Conservation (phyloP, 2,888 invertebrate genomes). For the Oxycera nigricornis region DNA sequence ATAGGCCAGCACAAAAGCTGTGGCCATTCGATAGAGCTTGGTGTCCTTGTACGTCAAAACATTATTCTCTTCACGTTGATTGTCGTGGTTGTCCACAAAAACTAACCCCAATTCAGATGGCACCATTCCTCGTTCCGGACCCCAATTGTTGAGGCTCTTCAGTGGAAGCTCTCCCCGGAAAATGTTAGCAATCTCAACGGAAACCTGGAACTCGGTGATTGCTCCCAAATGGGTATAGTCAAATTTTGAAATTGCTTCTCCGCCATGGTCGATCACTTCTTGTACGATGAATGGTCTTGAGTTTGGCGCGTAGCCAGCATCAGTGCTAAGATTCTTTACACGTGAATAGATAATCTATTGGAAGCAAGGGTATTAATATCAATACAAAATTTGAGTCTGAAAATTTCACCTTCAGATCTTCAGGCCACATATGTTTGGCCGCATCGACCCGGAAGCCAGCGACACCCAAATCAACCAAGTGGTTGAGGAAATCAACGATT, state of each 20-base stretch:
- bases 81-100: conserved; percentile 92
- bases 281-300: conserved; percentile 75
- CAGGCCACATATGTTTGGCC: conserved; percentile 70
- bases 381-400: background rate
- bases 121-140: conserved; percentile 72
- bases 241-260: conserved; percentile 59
- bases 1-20: conserved; percentile 87
- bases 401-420: conserved; percentile 66
- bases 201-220: conserved; percentile 78
- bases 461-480: conserved; percentile 69
- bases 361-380: conserved; percentile 46
- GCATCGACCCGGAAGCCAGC: conserved; percentile 86
- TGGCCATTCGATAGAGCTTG: conserved; percentile 77
- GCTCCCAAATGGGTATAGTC: conserved; percentile 67
- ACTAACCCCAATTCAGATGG: conserved; percentile 70
- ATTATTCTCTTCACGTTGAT: conserved; percentile 73
- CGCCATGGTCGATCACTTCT: conserved; percentile 78
- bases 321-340: conserved; percentile 68
- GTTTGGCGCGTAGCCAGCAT: conserved; percentile 69
- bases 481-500: conserved; percentile 61
- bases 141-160: conserved; percentile 71
- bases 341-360: conserved; percentile 68
- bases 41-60: conserved; percentile 74
- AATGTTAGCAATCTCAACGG: conserved; percentile 62
- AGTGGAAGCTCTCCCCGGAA: conserved; percentile 69